phyloP scores from a whole-genome alignment of 2,113 vertebrate genomes.

The Cinclus cinclus region DNA sequence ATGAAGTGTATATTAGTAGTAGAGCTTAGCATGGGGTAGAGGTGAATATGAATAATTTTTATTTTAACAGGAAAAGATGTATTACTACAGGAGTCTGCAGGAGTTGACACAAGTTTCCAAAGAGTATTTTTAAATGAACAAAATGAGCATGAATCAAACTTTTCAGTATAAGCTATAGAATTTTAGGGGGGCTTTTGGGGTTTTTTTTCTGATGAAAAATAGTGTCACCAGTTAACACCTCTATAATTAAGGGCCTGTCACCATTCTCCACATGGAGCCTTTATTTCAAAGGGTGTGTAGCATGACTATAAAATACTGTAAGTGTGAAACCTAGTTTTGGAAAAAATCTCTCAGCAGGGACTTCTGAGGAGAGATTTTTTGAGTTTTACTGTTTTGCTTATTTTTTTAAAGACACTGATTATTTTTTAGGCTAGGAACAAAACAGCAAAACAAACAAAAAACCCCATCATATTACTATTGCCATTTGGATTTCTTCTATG shows the following conservation, averaged over 20 bases:
- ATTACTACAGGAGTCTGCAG: slow-evolving; percentile 78
- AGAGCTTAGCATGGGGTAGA: slow-evolving; percentile 78
- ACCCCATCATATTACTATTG: not conserved
- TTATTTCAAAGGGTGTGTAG: slow-evolving; percentile 73
- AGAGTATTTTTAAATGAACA: slow-evolving; percentile 85
- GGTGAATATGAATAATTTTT: slow-evolving; percentile 70
- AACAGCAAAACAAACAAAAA: not conserved
- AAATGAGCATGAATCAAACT: slow-evolving; percentile 75
- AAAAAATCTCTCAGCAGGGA: slow-evolving; percentile 22
- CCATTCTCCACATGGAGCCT: slow-evolving; percentile 50
- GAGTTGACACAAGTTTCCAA: slow-evolving; percentile 85
- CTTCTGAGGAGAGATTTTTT: slow-evolving; percentile 1
- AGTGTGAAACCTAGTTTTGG: slow-evolving; percentile 10
- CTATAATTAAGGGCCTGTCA: slow-evolving; percentile 60
- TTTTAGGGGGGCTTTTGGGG: slow-evolving; percentile 10
- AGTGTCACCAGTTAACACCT: slow-evolving; percentile 61
- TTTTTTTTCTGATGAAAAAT: slow-evolving; percentile 6
- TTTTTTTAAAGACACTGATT: slow-evolving; percentile 6
- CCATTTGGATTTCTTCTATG: slow-evolving; percentile 2
- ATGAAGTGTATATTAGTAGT: slow-evolving; percentile 75
- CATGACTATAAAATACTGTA: slow-evolving; percentile 29
- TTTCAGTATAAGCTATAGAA: slow-evolving; percentile 88
- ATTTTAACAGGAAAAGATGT: slow-evolving; percentile 74
- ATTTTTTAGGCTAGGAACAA: slow-evolving; percentile 33
- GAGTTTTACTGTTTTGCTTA: not conserved